These are phyloP conservation scores for Ectropis crepuscularia DNA, from an alignment of 2,888 invertebrate genomes.

Conservation along the genomic window DNA sequence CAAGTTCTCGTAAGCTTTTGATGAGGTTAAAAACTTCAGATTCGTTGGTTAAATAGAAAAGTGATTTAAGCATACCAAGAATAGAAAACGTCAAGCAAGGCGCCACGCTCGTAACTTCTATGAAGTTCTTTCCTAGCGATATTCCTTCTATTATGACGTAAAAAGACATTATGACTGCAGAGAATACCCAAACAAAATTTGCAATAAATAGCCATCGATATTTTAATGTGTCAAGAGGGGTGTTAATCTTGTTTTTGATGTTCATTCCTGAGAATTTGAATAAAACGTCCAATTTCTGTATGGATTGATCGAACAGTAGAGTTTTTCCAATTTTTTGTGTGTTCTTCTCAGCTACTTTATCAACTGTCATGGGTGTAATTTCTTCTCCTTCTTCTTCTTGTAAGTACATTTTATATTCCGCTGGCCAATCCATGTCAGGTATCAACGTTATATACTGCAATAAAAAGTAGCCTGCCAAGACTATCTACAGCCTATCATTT, in stretches of 20 bases:
- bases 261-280: constrained; percentile 49
- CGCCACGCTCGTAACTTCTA: constrained; percentile 51
- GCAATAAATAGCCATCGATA: constrained; percentile 46
- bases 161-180: constrained; percentile 39
- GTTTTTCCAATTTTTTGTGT: constrained; percentile 30
- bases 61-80: constrained; percentile 47
- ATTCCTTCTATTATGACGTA: constrained; percentile 45
- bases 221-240: constrained; percentile 37
- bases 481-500: no score
- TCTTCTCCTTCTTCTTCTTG: background rate
- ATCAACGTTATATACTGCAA: no score
- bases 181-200: constrained; percentile 48
- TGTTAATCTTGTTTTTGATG: constrained; percentile 37
- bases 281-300: constrained; percentile 45
- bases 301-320: constrained; percentile 44
- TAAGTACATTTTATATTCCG: no score
- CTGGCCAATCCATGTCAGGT: no score
- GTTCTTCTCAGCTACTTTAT: background rate
- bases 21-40: constrained; percentile 42
- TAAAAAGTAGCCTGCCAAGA: no score
- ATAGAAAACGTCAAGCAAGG: constrained; percentile 49
- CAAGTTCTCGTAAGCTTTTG: constrained; percentile 42
- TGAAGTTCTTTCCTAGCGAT: constrained; percentile 45
- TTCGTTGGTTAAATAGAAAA: constrained; percentile 43
- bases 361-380: background rate